A percentile compares a stretch with the other conserved stretches of the same genome.
Evolutionary conservation across 2,113 vertebrate genomes (phyloP).

Genomic region (Opisthocomus hoazin): DNA sequence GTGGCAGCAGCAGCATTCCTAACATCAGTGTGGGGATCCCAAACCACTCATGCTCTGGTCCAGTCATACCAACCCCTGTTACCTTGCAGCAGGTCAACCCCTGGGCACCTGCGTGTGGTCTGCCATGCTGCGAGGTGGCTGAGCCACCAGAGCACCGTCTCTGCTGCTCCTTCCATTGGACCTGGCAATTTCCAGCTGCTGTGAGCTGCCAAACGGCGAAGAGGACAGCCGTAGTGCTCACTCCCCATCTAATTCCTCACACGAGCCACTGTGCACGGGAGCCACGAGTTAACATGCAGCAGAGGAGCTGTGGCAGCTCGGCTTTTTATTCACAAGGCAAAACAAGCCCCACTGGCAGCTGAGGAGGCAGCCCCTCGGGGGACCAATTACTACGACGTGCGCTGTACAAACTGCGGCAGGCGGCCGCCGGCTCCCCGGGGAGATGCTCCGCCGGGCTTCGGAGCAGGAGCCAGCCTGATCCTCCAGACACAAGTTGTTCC

Average conservation of each 20-base stretch:
- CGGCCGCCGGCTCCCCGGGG: conserved; percentile 43
- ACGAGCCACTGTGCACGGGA: background rate
- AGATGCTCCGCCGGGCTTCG: conserved; percentile 42
- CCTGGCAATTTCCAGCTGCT: background rate
- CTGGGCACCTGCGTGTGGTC: accelerated
- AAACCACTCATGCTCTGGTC: accelerated
- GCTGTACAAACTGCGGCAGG: conserved; percentile 39
- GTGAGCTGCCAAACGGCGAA: background rate
- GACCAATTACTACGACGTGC: conserved; percentile 84
- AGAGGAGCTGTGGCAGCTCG: conserved; percentile 42
- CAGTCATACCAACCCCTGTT: background rate
- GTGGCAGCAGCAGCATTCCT: background rate
- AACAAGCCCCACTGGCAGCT: conserved; percentile 68
- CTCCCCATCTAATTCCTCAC: background rate
- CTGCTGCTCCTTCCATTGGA: background rate
- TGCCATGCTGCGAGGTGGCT: background rate
- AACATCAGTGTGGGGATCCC: accelerated
- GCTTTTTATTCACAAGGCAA: conserved; percentile 43
- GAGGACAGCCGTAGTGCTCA: background rate
- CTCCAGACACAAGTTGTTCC: conserved; percentile 60
- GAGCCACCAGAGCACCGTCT: background rate
- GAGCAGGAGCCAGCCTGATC: conserved; percentile 15
- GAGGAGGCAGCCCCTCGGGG: conserved; percentile 65
- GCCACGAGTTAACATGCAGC: background rate
- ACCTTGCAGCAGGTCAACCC: background rate